Conservation (phyloP, 2,888 invertebrate genomes). For the Bhutanitis thaidina region DNA sequence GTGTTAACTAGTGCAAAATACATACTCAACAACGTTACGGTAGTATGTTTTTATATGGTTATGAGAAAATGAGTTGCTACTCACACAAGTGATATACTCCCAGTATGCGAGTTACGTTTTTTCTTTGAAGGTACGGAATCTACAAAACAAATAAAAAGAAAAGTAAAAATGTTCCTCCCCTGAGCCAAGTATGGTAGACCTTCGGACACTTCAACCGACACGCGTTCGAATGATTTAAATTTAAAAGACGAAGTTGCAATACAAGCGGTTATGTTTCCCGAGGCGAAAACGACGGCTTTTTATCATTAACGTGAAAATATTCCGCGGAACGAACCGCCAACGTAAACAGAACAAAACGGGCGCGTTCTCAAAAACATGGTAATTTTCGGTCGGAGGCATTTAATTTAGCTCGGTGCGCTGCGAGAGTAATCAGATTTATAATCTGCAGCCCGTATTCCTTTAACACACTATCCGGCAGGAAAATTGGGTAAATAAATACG, state of each 20-base stretch:
- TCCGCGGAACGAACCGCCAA: slow-evolving; percentile 2
- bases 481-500: slow-evolving; percentile 53
- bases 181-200: neutral
- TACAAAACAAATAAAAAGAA: neutral
- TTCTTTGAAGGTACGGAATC: no score
- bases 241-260: neutral
- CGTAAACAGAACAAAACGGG: slow-evolving; percentile 1
- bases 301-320: slow-evolving; percentile 14
- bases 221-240: neutral
- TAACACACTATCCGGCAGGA: slow-evolving; percentile 36
- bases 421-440: slow-evolving; percentile 62
- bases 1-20: no score
- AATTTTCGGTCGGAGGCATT: slow-evolving; percentile 54
- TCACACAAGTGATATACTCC: no score
- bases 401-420: slow-evolving; percentile 52
- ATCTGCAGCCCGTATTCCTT: slow-evolving; percentile 47
- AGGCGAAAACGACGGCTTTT: neutral
- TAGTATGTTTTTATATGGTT: no score
- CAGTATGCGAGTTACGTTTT: no score
- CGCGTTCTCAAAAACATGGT: slow-evolving; percentile 46
- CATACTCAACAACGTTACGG: no score
- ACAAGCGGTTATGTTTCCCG: slow-evolving; percentile 1
- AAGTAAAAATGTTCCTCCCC: neutral
- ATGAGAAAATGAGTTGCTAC: no score
- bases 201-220: neutral